Percentiles rank a stretch among this genome's conserved stretches.
Conservation (phyloP, 2,113 vertebrate genomes). For the Egretta garzetta region DNA sequence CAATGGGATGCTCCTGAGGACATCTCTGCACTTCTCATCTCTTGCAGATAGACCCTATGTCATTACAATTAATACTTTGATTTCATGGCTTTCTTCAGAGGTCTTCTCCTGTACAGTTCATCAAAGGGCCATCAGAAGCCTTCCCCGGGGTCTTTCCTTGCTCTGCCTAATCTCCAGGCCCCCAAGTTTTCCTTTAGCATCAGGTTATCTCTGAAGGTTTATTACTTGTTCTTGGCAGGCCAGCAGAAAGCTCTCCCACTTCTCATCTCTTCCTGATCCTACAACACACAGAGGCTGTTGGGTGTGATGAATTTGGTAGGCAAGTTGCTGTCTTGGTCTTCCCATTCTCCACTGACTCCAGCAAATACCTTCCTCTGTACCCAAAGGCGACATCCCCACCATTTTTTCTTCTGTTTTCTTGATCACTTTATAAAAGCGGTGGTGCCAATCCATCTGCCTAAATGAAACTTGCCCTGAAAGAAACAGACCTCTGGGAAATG, state of each 20-base stretch:
- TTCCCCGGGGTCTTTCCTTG: neutral
- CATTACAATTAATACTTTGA: neutral
- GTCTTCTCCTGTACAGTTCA: neutral
- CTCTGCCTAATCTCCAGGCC: neutral
- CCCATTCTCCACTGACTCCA: neutral
- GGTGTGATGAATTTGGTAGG: neutral
- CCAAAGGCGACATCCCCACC: neutral
- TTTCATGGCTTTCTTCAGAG: neutral
- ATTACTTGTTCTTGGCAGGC: neutral
- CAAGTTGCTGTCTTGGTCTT: neutral
- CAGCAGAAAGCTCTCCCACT: neutral
- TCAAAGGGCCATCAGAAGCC: neutral
- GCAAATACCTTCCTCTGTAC: neutral
- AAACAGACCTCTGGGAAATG: neutral
- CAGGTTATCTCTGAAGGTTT: neutral
- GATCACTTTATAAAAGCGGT: neutral
- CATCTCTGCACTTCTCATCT: neutral
- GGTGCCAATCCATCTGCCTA: neutral
- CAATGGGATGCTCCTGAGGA: neutral
- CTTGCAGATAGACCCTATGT: neutral
- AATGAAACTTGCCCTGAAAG: rapidly evolving
- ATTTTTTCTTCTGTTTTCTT: neutral
- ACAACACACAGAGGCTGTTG: neutral
- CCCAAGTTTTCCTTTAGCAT: neutral
- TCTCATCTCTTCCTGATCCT: neutral